Evolutionary conservation across 1,140 invertebrate genomes (phyloP).

Genomic region (Sweltsa coloradensis): DNA sequence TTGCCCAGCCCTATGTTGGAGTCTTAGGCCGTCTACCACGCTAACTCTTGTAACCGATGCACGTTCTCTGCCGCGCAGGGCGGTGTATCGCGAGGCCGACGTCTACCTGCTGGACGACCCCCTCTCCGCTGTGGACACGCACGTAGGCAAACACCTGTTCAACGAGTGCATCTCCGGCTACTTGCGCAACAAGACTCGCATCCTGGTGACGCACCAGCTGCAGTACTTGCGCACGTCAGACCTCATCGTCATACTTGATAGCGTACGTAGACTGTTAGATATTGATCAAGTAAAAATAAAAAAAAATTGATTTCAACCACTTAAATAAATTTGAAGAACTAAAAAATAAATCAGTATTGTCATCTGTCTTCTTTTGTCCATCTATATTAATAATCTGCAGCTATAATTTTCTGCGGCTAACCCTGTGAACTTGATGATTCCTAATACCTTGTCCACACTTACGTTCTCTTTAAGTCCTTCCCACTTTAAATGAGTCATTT

Average conservation of each 20-base stretch:
- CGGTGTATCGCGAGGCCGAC: conserved; percentile 63
- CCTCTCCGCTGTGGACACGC: conserved; percentile 68
- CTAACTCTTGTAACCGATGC: no score
- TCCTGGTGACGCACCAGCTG: conserved; percentile 77
- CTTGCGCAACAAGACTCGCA: conserved; percentile 56
- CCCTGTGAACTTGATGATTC: no score
- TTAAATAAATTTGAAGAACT: neutral
- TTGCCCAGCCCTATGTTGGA: no score
- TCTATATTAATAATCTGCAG: no score
- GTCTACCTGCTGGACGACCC: conserved; percentile 74
- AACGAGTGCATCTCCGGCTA: conserved; percentile 55
- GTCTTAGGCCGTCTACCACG: no score
- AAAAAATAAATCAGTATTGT: neutral
- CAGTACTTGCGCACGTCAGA: conserved; percentile 66
- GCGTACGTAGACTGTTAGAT: conserved; percentile 46
- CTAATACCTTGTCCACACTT: no score
- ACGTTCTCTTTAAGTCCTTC: no score
- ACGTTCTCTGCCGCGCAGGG: no score
- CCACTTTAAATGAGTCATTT: no score
- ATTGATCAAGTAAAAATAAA: neutral
- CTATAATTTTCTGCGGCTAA: no score
- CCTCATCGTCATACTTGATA: conserved; percentile 61
- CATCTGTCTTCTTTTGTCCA: neutral
- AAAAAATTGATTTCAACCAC: neutral
- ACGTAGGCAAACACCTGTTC: conserved; percentile 69